phyloP scores from a whole-genome alignment of 1,140 invertebrate genomes.

The Lepidurus apus region DNA sequence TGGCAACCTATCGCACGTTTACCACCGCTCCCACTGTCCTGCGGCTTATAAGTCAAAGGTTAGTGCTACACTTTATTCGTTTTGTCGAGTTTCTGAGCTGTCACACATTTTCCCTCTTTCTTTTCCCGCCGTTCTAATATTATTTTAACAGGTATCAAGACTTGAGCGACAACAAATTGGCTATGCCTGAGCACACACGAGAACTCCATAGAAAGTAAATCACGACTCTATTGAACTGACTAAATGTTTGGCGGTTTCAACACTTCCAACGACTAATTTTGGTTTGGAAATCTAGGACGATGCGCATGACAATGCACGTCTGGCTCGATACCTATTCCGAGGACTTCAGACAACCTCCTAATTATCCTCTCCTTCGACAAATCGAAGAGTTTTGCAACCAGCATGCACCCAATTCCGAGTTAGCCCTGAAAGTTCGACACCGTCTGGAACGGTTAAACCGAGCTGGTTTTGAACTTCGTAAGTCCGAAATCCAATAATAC shows the following conservation, averaged over 20 bases:
- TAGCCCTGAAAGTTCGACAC: slow-evolving; percentile 69
- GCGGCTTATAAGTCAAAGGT: slow-evolving; percentile 70
- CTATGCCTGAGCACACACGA: slow-evolving; percentile 43
- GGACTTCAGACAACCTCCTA: slow-evolving; percentile 87
- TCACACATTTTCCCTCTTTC: background rate
- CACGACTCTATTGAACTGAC: background rate
- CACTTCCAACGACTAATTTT: background rate
- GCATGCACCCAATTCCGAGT: slow-evolving; percentile 69
- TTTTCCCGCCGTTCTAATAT: slow-evolving; percentile 35
- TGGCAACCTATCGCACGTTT: slow-evolving; percentile 88
- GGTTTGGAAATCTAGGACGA: slow-evolving; percentile 55
- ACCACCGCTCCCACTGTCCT: slow-evolving; percentile 74
- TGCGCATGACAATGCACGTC: slow-evolving; percentile 73
- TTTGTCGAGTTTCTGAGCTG: slow-evolving; percentile 33
- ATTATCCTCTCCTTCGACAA: slow-evolving; percentile 69
- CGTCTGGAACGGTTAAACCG: slow-evolving; percentile 55
- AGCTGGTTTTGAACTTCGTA: slow-evolving; percentile 50
- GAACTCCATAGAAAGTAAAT: slow-evolving; percentile 69
- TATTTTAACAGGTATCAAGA: slow-evolving; percentile 43
- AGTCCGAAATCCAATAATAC: background rate
- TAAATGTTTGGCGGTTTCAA: background rate
- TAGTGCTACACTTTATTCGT: slow-evolving; percentile 53
- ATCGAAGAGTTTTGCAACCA: slow-evolving; percentile 77
- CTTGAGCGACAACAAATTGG: slow-evolving; percentile 41
- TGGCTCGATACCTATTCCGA: slow-evolving; percentile 96